Evolutionary conservation across 2,888 invertebrate genomes (phyloP).

Genomic region (Melipona bicolor): DNA sequence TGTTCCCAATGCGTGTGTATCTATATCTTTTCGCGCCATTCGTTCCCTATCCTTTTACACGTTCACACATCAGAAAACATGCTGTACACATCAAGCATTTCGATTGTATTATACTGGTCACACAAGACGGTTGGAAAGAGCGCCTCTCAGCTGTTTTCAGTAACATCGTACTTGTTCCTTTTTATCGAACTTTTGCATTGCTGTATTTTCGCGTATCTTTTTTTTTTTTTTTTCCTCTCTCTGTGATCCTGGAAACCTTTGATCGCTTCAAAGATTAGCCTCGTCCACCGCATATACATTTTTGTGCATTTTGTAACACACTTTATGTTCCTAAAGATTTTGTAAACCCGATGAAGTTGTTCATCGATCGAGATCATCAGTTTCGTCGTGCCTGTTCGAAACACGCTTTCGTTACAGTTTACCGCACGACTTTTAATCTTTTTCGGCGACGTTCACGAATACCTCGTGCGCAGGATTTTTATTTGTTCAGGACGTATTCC

Average conservation of each 20-base stretch:
- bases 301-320: not conserved
- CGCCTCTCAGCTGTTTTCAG: conserved; percentile 70
- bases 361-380: not conserved
- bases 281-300: conserved; percentile 5
- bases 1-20: conserved; percentile 67
- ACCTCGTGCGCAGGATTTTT: not conserved
- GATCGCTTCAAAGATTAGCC: not conserved
- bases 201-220: not conserved
- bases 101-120: conserved; percentile 64
- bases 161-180: conserved; percentile 38
- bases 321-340: not conserved
- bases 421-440: not conserved
- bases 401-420: not conserved
- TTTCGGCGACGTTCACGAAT: not conserved
- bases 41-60: conserved; percentile 26
- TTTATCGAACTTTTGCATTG: not conserved
- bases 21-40: conserved; percentile 67
- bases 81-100: conserved; percentile 54
- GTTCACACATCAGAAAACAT: conserved; percentile 34
- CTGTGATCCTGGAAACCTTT: not conserved
- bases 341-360: not conserved
- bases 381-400: not conserved
- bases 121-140: conserved; percentile 66
- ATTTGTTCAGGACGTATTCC: conserved; percentile 11
- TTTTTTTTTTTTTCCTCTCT: not conserved